A percentile compares a stretch with the other conserved stretches of the same genome.
Evolutionary conservation across 2,888 invertebrate species (phyloP).

Genomic region (Andricus quercusramuli): DNA sequence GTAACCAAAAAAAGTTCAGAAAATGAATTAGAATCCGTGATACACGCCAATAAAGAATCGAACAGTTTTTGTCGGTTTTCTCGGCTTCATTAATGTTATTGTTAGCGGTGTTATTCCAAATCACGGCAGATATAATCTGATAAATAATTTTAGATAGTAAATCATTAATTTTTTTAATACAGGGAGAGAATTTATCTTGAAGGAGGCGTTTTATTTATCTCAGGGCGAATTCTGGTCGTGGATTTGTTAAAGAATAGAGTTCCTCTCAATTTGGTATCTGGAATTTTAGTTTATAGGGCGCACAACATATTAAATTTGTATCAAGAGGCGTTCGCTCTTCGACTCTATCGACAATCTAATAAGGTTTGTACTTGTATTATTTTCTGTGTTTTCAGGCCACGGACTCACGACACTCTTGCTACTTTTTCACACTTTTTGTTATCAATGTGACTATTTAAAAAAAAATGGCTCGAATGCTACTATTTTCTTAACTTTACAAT

Average conservation of each 20-base stretch:
- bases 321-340: slow-evolving; percentile 96
- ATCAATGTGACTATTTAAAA: too few relatives aligned
- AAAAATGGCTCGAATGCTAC: too few relatives aligned
- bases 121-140: slow-evolving; percentile 8
- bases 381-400: not conserved
- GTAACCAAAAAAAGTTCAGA: too few relatives aligned
- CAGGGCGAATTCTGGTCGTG: slow-evolving; percentile 96
- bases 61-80: too few relatives aligned
- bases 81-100: too few relatives aligned
- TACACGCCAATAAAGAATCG: too few relatives aligned
- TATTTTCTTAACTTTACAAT: too few relatives aligned
- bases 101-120: too few relatives aligned
- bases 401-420: too few relatives aligned
- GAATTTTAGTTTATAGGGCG: slow-evolving; percentile 94
- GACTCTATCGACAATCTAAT: slow-evolving; percentile 94
- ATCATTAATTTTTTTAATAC: slow-evolving; percentile 43
- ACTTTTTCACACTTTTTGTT: too few relatives aligned
- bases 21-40: too few relatives aligned
- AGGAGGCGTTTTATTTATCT: slow-evolving; percentile 96
- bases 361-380: slow-evolving; percentile 81
- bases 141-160: not conserved
- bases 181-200: slow-evolving; percentile 91
- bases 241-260: slow-evolving; percentile 95
- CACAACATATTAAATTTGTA: slow-evolving; percentile 93
- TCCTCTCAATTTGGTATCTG: slow-evolving; percentile 92